Evolutionary conservation across 1,140 invertebrate genomes (phyloP), one percentile per base, ranked within the genome.

Genomic region (Papilio dardanus): DNA sequence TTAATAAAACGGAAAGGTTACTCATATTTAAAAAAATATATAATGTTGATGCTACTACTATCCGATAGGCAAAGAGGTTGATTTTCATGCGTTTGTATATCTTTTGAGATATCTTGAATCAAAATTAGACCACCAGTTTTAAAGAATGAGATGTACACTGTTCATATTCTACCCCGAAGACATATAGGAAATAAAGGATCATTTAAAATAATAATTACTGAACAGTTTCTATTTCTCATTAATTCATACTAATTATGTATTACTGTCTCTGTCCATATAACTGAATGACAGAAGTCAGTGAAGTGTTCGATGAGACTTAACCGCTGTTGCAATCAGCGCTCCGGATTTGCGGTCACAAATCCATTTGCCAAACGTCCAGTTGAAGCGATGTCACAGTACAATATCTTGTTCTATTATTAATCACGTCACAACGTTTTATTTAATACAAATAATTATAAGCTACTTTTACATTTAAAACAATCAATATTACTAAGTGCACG

Each of bases 1-100:
- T 8, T 62, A 21, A 7, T 62, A 62, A 62, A 28, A 62, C 24
- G 54, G 54, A 62, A 62, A 62, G 54, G 54, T 62, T 62, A 62
- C 54, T 28, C 12, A 62, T 28, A 28, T 62, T 30, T 12, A 7
- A 62, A 28, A 62, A 30, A 62, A 1, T 30, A 28, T 14, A 62
- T 62, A 28, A 28, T 62, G 14, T 62, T 62, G 4, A 28, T 62
- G 16, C 54, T 62, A 46, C 42, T 19, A n/a, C 42, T 46, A 46
- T 6, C 42, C 5, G 42, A 19, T n/a, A 46, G 42, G 19, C 16
- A 19, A 46, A n/a, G 1, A 19, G 16, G 42, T n/a, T 33, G 3
- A 33, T 33, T 3, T n/a, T n/a, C n/a, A n/a, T n/a, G n/a, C n/a
- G n/a, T n/a, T n/a, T n/a, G n/a, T n/a, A n/a, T n/a, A n/a, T n/a